Conservation (phyloP, 2,888 invertebrate genomes). For the Himalopsyche tibetana region DNA sequence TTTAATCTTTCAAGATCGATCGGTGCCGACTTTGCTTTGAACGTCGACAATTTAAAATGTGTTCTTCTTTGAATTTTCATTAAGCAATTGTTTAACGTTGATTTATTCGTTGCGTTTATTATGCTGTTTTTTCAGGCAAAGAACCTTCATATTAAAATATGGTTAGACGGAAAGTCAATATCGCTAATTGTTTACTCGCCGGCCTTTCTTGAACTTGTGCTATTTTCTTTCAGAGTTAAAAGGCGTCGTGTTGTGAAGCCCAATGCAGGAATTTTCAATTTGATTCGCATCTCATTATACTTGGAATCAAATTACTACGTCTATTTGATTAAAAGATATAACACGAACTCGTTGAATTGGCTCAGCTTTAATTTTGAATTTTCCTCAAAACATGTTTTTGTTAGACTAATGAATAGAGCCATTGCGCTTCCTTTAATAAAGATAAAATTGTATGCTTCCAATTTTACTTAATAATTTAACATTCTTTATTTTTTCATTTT, state of each 20-base stretch:
- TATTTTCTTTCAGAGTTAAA: conserved; percentile 33
- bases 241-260: conserved; percentile 42
- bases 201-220: conserved; percentile 39
- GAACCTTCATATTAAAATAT: conserved; percentile 45
- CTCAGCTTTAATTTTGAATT: conserved; percentile 34
- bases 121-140: conserved; percentile 10
- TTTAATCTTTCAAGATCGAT: no score
- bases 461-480: no score
- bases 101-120: background rate
- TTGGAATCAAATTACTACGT: conserved; percentile 36
- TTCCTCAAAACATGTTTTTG: conserved; percentile 29
- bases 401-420: background rate
- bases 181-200: conserved; percentile 49
- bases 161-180: conserved; percentile 49
- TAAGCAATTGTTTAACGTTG: background rate
- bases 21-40: no score
- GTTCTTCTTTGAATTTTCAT: no score
- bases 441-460: background rate
- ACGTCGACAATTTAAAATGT: no score
- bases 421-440: background rate
- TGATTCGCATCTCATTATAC: conserved; percentile 42
- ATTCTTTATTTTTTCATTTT: no score
- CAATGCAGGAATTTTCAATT: conserved; percentile 40
- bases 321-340: conserved; percentile 35
- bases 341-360: conserved; percentile 24